Percentiles rank a stretch among this genome's conserved stretches.
Evolutionary conservation across 53 echinoderm and acorn worm species (phyloP).

Genomic region (Zoroaster sp.): DNA sequence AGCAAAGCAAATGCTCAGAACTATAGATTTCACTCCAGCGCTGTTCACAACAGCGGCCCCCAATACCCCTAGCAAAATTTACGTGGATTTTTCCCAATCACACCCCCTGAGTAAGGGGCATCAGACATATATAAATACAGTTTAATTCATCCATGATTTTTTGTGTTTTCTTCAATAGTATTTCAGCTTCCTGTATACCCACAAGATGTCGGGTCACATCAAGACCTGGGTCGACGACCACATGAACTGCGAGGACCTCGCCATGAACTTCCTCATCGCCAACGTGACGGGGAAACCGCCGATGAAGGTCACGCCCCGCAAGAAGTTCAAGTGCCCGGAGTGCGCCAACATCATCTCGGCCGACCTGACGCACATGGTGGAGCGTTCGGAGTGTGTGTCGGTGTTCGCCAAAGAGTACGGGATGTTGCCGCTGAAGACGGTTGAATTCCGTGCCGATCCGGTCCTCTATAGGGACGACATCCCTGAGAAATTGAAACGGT

Average conservation of each 20-base stretch:
- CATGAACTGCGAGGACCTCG: slow-evolving; percentile 99
- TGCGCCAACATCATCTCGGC: slow-evolving; percentile 95
- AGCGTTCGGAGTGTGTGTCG: slow-evolving; percentile 90
- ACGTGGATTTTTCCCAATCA: too few relatives aligned
- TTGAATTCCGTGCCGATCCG: slow-evolving; percentile 91
- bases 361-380: slow-evolving; percentile 96
- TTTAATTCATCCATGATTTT: neutral
- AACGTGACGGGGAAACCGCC: slow-evolving; percentile 95
- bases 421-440: slow-evolving; percentile 95
- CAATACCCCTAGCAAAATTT: too few relatives aligned
- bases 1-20: too few relatives aligned
- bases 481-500: slow-evolving; percentile 88
- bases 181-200: slow-evolving; percentile 93
- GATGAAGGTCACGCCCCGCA: slow-evolving; percentile 91
- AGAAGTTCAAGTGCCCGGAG: slow-evolving; percentile 98
- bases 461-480: slow-evolving; percentile 89
- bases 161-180: slow-evolving; percentile 64
- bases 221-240: slow-evolving; percentile 91
- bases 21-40: too few relatives aligned
- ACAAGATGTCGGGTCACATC: slow-evolving; percentile 91
- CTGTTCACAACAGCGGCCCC: too few relatives aligned
- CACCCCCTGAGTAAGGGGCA: too few relatives aligned
- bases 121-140: too few relatives aligned
- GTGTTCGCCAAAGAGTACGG: slow-evolving; percentile 84
- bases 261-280: slow-evolving; percentile 93